Evolutionary conservation across 1,140 invertebrate species (phyloP).

Genomic region (Stratiolaelaps scimitus): DNA sequence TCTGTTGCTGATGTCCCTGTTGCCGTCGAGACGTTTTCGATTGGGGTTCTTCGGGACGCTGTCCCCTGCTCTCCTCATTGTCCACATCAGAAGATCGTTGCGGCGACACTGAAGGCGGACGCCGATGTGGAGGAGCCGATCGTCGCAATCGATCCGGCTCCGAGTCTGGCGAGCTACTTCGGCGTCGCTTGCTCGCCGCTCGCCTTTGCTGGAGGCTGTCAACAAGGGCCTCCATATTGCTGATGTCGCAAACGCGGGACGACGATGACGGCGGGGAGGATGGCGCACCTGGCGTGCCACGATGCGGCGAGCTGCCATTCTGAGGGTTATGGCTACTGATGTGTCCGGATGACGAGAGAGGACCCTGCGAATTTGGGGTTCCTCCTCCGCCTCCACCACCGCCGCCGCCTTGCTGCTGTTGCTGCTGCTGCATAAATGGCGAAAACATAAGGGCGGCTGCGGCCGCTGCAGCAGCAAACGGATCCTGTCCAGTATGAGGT

Average conservation of each 20-base stretch:
- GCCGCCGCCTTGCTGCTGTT: neutral
- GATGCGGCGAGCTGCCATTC: too few species aligned
- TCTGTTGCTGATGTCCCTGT: too few species aligned
- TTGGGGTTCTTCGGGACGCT: too few species aligned
- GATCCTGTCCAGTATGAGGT: slow-evolving; percentile 14
- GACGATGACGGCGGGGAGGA: neutral
- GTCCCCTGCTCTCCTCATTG: too few species aligned
- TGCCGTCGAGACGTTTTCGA: too few species aligned
- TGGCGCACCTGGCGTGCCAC: neutral
- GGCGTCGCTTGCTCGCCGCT: too few species aligned
- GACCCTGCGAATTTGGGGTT: neutral
- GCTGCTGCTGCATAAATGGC: slow-evolving; percentile 20
- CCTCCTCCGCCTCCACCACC: neutral
- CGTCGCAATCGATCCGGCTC: too few species aligned
- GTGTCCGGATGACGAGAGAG: too few species aligned
- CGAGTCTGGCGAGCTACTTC: too few species aligned
- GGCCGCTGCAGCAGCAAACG: slow-evolving; percentile 5
- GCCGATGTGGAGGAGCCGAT: too few species aligned
- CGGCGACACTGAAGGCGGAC: too few species aligned
- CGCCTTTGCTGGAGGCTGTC: slow-evolving; percentile 19
- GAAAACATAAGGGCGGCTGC: slow-evolving; percentile 22
- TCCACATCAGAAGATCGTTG: too few species aligned
- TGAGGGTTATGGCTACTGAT: neutral
- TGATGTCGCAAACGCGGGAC: neutral
- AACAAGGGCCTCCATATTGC: slow-evolving; percentile 13